A percentile compares a stretch with the other conserved stretches of the same genome.
These are phyloP conservation scores for Biston betularia DNA, from an alignment of 2,888 invertebrate species.

Conservation along the genomic window DNA sequence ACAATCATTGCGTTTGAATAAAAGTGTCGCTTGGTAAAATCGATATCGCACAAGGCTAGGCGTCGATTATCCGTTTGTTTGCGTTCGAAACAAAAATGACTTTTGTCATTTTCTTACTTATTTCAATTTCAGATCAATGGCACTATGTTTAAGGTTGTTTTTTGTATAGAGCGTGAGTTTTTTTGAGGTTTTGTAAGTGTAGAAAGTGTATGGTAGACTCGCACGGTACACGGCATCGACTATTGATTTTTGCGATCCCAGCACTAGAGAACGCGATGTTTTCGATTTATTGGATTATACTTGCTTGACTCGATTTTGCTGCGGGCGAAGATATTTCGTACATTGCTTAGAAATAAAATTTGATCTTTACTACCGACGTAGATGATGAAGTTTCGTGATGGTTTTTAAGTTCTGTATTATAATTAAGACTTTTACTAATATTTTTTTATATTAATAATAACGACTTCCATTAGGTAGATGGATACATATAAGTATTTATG, in stretches of 20 bases:
- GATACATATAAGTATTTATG: no score
- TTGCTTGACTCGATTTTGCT: constrained; percentile 24
- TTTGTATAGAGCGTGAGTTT: constrained; percentile 18
- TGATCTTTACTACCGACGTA: neutral
- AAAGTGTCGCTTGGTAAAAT: constrained; percentile 79
- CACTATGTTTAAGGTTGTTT: neutral
- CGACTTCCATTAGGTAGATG: no score
- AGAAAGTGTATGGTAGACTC: constrained; percentile 43
- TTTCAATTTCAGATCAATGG: constrained; percentile 27
- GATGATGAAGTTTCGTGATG: neutral
- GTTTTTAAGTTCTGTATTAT: neutral
- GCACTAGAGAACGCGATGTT: constrained; percentile 46
- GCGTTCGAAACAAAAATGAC: constrained; percentile 46
- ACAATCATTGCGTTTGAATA: constrained; percentile 52
- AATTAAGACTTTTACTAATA: no score
- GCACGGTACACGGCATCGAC: constrained; percentile 69
- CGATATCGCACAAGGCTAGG: constrained; percentile 87
- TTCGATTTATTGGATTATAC: constrained; percentile 77
- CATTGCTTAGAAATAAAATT: neutral
- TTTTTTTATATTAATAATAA: no score
- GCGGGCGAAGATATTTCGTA: neutral
- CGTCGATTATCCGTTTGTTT: constrained; percentile 82
- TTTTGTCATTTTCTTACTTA: constrained; percentile 24
- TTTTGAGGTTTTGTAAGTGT: constrained; percentile 40
- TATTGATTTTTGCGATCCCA: constrained; percentile 80